Base-by-base conservation (phyloP, 2,888 invertebrate genomes). In the Dryobotodes eremita region DNA sequence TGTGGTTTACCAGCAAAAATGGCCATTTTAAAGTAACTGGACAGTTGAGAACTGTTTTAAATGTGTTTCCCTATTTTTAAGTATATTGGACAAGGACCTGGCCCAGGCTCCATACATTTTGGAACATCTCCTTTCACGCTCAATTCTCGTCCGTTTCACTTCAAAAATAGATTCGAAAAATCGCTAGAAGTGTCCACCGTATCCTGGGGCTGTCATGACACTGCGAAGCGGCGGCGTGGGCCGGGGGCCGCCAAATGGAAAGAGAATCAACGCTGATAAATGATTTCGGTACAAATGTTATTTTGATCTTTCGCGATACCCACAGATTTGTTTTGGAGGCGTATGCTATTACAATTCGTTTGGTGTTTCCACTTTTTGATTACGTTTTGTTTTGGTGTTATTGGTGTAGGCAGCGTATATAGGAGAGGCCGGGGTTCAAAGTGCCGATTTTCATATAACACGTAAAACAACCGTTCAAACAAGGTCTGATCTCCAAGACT, bases 271-370 rank as follows among this genome's bases (percentile, higher is more conserved):
- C 91, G 90, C 94, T 96, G 96, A 96, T 96, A 96, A 96, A 96
- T 96, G 96, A 96, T 95, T 95, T 94, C 92, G 93, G 94, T 94
- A 95, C 95, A 96, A 96, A 96, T 96, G 96, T 95, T 95, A 95
- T 95, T 95, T 95, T 95, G 96, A 96, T 96, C 95, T 95, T 94
- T 92, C 91, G 92, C 95, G 95, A 96, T 96, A 95, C 88, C 93
- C 91, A 86, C 88, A 92, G 94, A 94, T 95, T 94, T 95, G 95
- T 92, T 91, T 93, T 84, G 88, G 94, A 94, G 94, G 95, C 92
- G 92, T 89, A 89, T 87, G 89, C 91, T 91, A 92, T 93, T 92
- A 94, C 93, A 92, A 93, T 93, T 92, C 91, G 92, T 90, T 91
- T 86, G 89, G 90, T 89, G 89, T 88, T 89, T 80, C 87, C 82